Base-by-base conservation (phyloP, 2,797 vertebrate genomes). In the Myripristis jacobus region DNA sequence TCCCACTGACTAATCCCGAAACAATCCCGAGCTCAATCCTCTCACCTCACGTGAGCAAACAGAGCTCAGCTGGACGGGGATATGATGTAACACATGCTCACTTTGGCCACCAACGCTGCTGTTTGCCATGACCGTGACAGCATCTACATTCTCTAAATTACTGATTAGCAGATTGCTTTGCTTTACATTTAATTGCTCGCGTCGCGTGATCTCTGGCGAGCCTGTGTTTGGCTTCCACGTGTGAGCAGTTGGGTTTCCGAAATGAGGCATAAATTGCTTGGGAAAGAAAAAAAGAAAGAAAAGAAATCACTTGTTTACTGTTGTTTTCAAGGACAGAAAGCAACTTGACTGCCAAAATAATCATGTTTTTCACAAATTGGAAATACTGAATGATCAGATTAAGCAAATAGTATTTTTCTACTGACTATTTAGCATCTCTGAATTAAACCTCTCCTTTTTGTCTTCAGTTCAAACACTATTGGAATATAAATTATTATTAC, bases 1-100 rank as follows among this genome's bases (percentile, higher is more conserved):
- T 91, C 90, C 89, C 67, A 69, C 29, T 59, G 76, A 81, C 79
- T 94, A 94, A 94, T 94, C 91, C 91, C 78, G 9, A 41, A 89
- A 90, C 89, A 92, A 92, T 91, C 90, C 79, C 46, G 3, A 51
- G 74, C 83, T 90, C 88, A 89, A 88, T 91, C 86, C 89, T 82
- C 74, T 79, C 84, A 87, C 86, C 87, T 92, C 85, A 89, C 83
- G 72, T 90, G 87, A 92, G 89, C 67, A 63, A 61, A 76, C 41
- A 78, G 58, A 59, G 75, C 79, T 84, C 75, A 79, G 74, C 75
- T 59, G 72, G 85, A 84, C 72, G 89, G 78, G 73, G 80, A 85
- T 88, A 88, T 85, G 81, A 89, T 87, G 78, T 48, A 85, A 88
- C 82, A 63, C 24, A 61, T 44, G 64, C 77, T 80, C 70, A 53